phyloP scores from a whole-genome alignment of 2,113 vertebrate species.

The Suncus etruscus region DNA sequence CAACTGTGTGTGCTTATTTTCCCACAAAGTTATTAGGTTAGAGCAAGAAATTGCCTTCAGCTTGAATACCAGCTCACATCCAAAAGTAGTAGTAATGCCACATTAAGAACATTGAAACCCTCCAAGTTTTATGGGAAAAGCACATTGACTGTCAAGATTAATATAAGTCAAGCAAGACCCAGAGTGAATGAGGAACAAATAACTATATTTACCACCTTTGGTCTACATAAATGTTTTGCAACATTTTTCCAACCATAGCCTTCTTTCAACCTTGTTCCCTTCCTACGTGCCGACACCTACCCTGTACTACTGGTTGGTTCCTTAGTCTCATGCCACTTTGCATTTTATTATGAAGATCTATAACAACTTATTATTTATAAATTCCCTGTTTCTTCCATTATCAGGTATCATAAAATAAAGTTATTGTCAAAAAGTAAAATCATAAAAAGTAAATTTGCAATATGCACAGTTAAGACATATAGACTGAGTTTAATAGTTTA shows the following conservation, averaged over 20 bases:
- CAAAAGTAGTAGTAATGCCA: background rate
- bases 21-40: background rate
- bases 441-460: slow-evolving; percentile 63
- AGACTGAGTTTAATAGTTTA: too few species aligned
- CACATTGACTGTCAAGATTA: background rate
- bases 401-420: background rate
- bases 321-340: background rate
- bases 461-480: slow-evolving; percentile 46
- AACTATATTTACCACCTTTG: background rate
- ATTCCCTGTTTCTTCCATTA: slow-evolving; percentile 15
- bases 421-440: slow-evolving; percentile 67
- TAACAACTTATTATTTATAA: slow-evolving; percentile 25
- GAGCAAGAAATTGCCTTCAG: background rate
- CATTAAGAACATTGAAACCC: background rate
- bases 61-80: background rate
- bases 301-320: too few species aligned
- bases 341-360: slow-evolving; percentile 32
- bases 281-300: too few species aligned
- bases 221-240: too few species aligned
- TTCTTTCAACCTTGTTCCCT: too few species aligned
- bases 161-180: background rate
- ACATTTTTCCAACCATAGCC: too few species aligned
- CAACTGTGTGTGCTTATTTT: slow-evolving; percentile 2
- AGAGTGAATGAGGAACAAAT: too few species aligned
- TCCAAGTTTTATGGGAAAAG: background rate